A percentile compares a stretch with the other conserved stretches of the same genome.
Conservation (phyloP, 2,113 vertebrate genomes). For the Cyprinus carpio region DNA sequence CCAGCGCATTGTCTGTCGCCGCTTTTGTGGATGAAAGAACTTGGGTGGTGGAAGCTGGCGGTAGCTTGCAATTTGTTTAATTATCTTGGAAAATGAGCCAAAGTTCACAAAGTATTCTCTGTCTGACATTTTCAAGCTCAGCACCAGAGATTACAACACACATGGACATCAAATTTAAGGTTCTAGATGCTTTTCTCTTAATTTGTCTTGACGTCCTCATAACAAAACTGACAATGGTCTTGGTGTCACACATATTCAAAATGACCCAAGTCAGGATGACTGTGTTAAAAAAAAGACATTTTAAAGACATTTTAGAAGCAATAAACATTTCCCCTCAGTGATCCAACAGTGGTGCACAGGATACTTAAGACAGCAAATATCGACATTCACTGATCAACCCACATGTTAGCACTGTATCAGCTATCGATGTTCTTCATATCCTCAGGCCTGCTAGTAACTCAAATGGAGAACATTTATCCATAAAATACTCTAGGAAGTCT, state of each 20-base stretch:
- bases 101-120: neutral
- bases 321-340: neutral
- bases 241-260: neutral
- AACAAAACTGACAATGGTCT: neutral
- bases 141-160: neutral
- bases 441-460: neutral
- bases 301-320: neutral
- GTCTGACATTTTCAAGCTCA: neutral
- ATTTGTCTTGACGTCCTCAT: neutral
- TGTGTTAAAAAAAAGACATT: neutral
- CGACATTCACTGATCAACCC: neutral
- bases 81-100: slow-evolving; percentile 21
- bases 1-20: neutral
- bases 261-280: neutral
- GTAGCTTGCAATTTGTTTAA: slow-evolving; percentile 32
- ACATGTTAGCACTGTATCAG: neutral
- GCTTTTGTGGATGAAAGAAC: slow-evolving; percentile 16
- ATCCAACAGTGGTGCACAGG: neutral
- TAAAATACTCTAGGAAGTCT: neutral
- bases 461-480: neutral
- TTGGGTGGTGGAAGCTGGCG: neutral
- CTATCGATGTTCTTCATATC: slow-evolving; percentile 1
- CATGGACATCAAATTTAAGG: neutral
- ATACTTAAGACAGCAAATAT: neutral
- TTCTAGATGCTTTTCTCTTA: neutral